Evolutionary conservation across 1,140 invertebrate species (phyloP), one percentile per base, ranked within the genome.

Genomic region (Whitmania pigra): DNA sequence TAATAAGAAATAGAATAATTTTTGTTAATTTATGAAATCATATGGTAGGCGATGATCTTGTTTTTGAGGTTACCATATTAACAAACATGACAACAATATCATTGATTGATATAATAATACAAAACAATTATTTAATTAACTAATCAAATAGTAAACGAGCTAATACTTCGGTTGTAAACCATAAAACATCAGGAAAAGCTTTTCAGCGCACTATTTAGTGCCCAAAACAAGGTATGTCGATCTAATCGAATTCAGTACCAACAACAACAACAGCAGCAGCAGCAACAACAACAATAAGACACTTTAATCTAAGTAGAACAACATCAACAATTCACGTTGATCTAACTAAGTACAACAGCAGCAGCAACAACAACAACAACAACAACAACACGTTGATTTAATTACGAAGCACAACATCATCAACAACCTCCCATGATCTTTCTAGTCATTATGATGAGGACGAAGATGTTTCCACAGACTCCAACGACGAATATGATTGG

Each of bases 401-500:
- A 22, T 25, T 22, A 27, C 11, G 9, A 36, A 13, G n/a, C 49
- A 27, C 29, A 69, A 69, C 67, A 40, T 2, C 29, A 40, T 9
- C 29, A 40, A 40, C 67, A 40, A 49, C 72, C 72, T 31, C 60
- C 27, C 73, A 74, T 67, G 36, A 57, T 55, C 20, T 54, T 54
- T 31, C 67, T 54, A 0, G 72, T 49, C 73, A 74, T 74, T 18
- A 74, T 71, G 40, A 72, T 18, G 13, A 74, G 67, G 9, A 74
- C 60, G 36, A 74, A 55, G 22, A 67, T 67, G 71, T 74, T 74
- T 7, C 73, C 73, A 49, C 54, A 49, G 3, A 74, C 53, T 25
- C 73, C 73, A 25, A 68, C 68, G 60, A 71, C 29, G 66, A 74
- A 74, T 22, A 74, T 67, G 36, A 74, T 40, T 13, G 73, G 73